These are phyloP conservation scores for Anagrus nilaparvatae DNA, from an alignment of 1,140 invertebrate species.

Conservation along the genomic window DNA sequence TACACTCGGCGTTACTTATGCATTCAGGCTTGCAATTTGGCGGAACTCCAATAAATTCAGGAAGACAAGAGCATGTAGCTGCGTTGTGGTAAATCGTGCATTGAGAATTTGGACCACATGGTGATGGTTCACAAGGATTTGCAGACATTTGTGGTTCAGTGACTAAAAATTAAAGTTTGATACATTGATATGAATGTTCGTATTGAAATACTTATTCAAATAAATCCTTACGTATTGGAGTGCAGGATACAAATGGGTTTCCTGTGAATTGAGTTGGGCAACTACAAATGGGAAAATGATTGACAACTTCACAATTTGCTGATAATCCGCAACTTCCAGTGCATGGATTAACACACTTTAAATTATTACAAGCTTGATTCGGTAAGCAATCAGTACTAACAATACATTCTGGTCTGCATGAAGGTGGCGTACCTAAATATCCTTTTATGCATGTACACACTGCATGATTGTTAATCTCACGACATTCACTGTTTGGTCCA, in stretches of 20 bases:
- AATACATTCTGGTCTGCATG: conserved; percentile 59
- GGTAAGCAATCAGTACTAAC: conserved; percentile 54
- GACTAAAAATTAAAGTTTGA: background rate
- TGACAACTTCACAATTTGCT: conserved; percentile 53
- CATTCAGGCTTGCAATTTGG: conserved; percentile 43
- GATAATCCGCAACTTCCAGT: conserved; percentile 57
- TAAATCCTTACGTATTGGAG: conserved; percentile 36
- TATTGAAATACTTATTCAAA: background rate
- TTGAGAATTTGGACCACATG: conserved; percentile 44
- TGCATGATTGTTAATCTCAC: conserved; percentile 48
- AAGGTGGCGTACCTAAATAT: conserved; percentile 56
- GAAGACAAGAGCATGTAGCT: conserved; percentile 44
- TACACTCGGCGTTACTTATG: conserved; percentile 45
- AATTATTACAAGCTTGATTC: conserved; percentile 55
- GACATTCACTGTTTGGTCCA: conserved; percentile 56
- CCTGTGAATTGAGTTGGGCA: conserved; percentile 49
- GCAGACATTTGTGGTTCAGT: conserved; percentile 24
- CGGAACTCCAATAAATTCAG: conserved; percentile 39
- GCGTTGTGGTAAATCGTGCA: conserved; percentile 42
- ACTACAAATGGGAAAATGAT: conserved; percentile 53
- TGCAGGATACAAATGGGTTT: conserved; percentile 49
- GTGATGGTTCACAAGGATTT: conserved; percentile 47
- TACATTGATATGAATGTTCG: conserved; percentile 2
- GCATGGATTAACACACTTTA: conserved; percentile 62
- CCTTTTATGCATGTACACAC: conserved; percentile 58